A percentile compares a stretch with the other conserved stretches of the same genome.
phyloP scores from a whole-genome alignment of 2,113 vertebrate species.

The Nothobranchius furzeri region DNA sequence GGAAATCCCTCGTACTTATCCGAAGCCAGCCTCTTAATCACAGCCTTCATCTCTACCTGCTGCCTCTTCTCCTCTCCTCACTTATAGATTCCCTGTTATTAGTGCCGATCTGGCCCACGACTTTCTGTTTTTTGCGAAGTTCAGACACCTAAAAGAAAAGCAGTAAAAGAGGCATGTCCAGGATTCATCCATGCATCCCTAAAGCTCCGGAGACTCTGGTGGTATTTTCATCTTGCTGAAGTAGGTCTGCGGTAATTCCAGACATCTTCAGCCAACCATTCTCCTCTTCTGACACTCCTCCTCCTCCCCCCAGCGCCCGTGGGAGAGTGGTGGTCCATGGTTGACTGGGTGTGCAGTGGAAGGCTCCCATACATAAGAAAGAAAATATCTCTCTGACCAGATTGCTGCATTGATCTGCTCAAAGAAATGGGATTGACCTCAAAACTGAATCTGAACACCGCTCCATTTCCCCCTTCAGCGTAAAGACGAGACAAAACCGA shows the following conservation, averaged over 20 bases:
- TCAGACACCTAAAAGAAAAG: background rate
- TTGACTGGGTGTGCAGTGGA: conserved; percentile 51
- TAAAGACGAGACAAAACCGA: conserved; percentile 8
- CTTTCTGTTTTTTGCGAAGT: background rate
- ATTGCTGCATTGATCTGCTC: conserved; percentile 64
- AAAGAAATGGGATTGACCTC: conserved; percentile 54
- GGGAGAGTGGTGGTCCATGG: conserved; percentile 56
- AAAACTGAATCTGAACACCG: conserved; percentile 41
- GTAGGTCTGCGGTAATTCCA: conserved; percentile 55
- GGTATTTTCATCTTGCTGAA: conserved; percentile 59
- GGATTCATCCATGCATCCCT: conserved; percentile 36
- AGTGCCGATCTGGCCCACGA: conserved; percentile 18
- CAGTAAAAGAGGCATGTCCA: conserved; percentile 4
- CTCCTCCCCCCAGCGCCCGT: conserved; percentile 11
- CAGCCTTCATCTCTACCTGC: conserved; percentile 63
- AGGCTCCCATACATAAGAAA: conserved; percentile 18
- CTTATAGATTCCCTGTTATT: conserved; percentile 34
- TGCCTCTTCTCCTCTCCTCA: conserved; percentile 23
- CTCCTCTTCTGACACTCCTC: conserved; percentile 45
- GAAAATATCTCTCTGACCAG: conserved; percentile 40
- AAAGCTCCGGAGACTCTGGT: conserved; percentile 48
- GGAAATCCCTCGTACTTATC: conserved; percentile 67
- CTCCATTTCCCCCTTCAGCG: conserved; percentile 15
- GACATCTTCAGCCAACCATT: conserved; percentile 55
- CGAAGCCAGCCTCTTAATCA: conserved; percentile 64